These are phyloP conservation scores for Amiota communis DNA, from an alignment of 2,888 invertebrate species.

Conservation along the genomic window DNA sequence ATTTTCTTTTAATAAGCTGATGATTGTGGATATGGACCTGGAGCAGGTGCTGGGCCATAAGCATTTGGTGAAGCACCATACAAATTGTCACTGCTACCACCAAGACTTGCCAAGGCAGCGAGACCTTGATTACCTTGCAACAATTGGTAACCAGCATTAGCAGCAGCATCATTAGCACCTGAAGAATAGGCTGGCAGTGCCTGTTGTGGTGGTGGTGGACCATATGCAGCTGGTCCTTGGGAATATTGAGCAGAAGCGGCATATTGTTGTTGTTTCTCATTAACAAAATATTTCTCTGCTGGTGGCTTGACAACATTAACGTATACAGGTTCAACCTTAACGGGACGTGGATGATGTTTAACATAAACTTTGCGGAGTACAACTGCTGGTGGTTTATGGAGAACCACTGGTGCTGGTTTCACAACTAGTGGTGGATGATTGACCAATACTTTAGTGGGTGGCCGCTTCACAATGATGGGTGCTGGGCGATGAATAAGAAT, in stretches of 20 bases:
- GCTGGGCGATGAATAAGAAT: constrained; percentile 72
- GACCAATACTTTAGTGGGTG: constrained; percentile 71
- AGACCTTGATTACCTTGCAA: constrained; percentile 63
- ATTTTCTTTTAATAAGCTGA: constrained; percentile 46
- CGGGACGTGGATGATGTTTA: constrained; percentile 70
- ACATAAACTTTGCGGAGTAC: constrained; percentile 69
- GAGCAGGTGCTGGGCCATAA: constrained; percentile 44
- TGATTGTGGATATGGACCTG: constrained; percentile 31
- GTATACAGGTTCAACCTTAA: constrained; percentile 71
- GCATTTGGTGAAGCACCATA: constrained; percentile 45
- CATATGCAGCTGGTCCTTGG: constrained; percentile 30
- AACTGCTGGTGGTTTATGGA: constrained; percentile 72
- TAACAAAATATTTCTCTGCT: constrained; percentile 72
- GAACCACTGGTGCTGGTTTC: constrained; percentile 71
- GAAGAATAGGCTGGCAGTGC: constrained; percentile 53
- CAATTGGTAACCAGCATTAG: constrained; percentile 64
- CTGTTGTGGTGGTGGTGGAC: constrained; percentile 28
- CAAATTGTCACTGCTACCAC: constrained; percentile 50
- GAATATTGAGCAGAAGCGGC: constrained; percentile 29
- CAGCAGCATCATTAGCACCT: constrained; percentile 58
- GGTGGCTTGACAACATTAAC: constrained; percentile 72
- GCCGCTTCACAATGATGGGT: constrained; percentile 71
- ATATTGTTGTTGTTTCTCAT: constrained; percentile 68
- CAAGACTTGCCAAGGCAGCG: constrained; percentile 60
- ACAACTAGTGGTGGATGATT: constrained; percentile 72